Conservation (phyloP, 2,797 vertebrate species). For the Pangasius krempfi region DNA sequence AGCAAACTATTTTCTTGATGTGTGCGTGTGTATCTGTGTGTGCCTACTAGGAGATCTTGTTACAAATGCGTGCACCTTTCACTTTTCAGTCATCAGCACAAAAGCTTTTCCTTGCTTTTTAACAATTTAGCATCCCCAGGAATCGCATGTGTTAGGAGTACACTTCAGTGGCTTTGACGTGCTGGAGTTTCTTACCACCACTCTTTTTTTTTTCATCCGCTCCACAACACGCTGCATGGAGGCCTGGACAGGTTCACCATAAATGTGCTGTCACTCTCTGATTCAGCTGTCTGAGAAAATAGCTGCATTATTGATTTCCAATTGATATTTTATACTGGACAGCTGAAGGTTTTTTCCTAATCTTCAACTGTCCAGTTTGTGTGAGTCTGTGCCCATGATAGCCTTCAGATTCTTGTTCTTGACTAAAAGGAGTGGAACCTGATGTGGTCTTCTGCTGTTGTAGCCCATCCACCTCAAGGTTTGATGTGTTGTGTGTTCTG, state of each 20-base stretch:
- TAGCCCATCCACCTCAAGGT: too few species aligned
- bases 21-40: conserved; percentile 15
- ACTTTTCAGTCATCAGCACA: conserved; percentile 67
- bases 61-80: conserved; percentile 62
- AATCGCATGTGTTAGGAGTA: conserved; percentile 62
- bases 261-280: conserved; percentile 21
- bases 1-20: conserved; percentile 10
- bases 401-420: too few species aligned
- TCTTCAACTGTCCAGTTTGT: too few species aligned
- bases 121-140: conserved; percentile 69
- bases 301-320: conserved; percentile 29
- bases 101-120: conserved; percentile 71
- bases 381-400: too few species aligned
- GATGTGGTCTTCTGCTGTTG: too few species aligned
- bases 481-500: too few species aligned
- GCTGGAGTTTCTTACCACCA: conserved; percentile 64
- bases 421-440: too few species aligned
- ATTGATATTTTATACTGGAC: conserved; percentile 23
- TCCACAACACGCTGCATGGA: conserved; percentile 61
- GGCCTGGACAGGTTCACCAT: conserved; percentile 64
- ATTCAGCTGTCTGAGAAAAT: conserved; percentile 28
- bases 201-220: conserved; percentile 63
- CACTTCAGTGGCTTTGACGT: conserved; percentile 67
- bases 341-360: too few species aligned
- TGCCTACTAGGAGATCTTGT: conserved; percentile 52